Evolutionary conservation across 2,888 invertebrate species (phyloP).

Genomic region (Rotaria socialis): DNA sequence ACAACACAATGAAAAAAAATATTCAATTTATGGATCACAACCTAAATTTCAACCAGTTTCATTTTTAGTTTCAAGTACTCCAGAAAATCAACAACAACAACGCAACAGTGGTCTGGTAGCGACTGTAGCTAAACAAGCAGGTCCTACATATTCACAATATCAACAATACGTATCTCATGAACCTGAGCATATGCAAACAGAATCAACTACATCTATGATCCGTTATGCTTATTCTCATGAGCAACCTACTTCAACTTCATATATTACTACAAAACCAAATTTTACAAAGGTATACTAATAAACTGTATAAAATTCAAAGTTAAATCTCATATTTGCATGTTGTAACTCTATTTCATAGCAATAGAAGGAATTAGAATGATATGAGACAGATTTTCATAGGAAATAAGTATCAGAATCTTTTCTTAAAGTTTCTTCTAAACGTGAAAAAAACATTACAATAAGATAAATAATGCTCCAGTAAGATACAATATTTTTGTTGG

Average conservation of each 20-base stretch:
- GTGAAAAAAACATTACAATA: too few species aligned
- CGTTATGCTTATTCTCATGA: background rate
- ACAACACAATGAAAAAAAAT: background rate
- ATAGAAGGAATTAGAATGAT: too few species aligned
- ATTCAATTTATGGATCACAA: background rate
- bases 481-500: too few species aligned
- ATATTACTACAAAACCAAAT: background rate
- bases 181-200: background rate
- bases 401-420: too few species aligned
- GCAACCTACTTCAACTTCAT: background rate
- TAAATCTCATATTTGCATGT: background rate
- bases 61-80: constrained; percentile 17
- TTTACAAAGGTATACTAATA: background rate
- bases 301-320: background rate
- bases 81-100: background rate
- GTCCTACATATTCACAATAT: background rate
- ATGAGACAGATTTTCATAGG: too few species aligned
- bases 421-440: too few species aligned
- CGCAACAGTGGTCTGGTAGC: background rate
- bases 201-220: background rate
- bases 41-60: constrained; percentile 11
- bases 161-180: background rate
- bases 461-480: too few species aligned
- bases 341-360: too few species aligned
- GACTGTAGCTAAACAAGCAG: constrained; percentile 18